Base-by-base conservation (phyloP, 2,113 vertebrate genomes). In the Bufo bufo region DNA sequence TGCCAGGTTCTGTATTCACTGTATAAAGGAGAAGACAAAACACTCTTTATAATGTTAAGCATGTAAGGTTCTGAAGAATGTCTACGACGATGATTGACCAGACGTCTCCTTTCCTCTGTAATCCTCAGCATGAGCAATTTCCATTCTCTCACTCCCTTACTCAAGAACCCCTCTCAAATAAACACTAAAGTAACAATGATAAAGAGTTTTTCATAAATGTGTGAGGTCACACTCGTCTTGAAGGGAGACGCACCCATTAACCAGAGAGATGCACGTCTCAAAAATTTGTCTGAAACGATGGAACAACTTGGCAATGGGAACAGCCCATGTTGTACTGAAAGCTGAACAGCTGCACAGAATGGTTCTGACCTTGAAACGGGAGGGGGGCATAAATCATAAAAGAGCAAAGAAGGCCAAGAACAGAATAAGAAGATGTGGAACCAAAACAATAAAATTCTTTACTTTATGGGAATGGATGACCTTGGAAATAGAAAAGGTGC, bases 131-230 rank as follows among this genome's bases (percentile, higher is more conserved):
- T 84, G 82, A 89, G 59, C 71, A 84, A 71, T 89, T 89, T 89
- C 87, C 87, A 89, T 69, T 54, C 74, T 78, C 81, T 77, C 87
- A 77, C 87, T 54, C 49, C 13, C 58, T 88, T 75, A 45, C 69
- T 43, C 45, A 82, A 65, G 69, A 61, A 50, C 49, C 66, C 79
- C n/a, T 19, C 43, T 9, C 59, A 58, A 66, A 74, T 63, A 83
- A 75, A 50, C 50, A 19, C 43, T 47, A 75, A 59, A 12, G 17
- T 79, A 52, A 65, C 59, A 79, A 79, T 79, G 85, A 78, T 79
- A 86, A 86, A 79, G 82, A 69, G 65, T 69, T 84, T 84, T 56
- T 72, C 13, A 85, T 52, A 20, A 75, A 58, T 8, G 1, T 11
- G 54, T 85, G 83, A 75, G 52, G 20, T 85, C 69, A 59, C 83